phyloP scores from a whole-genome alignment of 2,113 vertebrate species.

The cattle (Bos taurus) region ARS-UCD2.0 NC_037338.1:30200001-30200500 shows the following conservation, averaged over 20 bases:
- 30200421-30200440: neutral
- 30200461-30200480: slow-evolving; percentile 2
- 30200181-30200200: slow-evolving; percentile 8
- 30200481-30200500: slow-evolving; percentile 11
- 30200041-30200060: neutral
- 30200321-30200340: neutral
- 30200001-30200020: neutral
- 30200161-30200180: neutral
- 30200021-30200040: neutral
- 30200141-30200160: neutral
- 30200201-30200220: slow-evolving; percentile 8
- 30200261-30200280: neutral
- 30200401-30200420: neutral
- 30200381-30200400: neutral
- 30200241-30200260: neutral
- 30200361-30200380: neutral
- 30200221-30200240: neutral
- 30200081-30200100: slow-evolving; percentile 19
- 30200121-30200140: neutral
- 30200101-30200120: neutral
- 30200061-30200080: neutral
- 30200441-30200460: neutral
- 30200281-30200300: neutral
- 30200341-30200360: slow-evolving; percentile 5
- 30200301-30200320: slow-evolving; percentile 35